Evolutionary conservation across 2,797 vertebrate species (phyloP).

Genomic region (Trachops cirrhosus): DNA sequence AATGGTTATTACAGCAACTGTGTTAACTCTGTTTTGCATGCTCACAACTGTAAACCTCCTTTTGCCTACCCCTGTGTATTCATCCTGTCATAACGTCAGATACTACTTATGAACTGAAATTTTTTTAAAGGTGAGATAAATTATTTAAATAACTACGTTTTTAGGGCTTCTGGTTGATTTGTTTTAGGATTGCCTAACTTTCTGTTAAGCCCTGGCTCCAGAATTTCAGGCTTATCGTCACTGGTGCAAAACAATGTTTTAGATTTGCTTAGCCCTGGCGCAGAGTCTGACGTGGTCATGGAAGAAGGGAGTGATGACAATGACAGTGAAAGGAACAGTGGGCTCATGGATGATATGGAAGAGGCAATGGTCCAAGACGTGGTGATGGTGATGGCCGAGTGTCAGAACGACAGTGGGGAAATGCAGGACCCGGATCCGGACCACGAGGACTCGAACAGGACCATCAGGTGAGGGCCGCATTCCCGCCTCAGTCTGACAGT

Average conservation of each 20-base stretch:
- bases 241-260: conserved; percentile 58
- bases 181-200: conserved; percentile 11
- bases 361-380: conserved; percentile 89
- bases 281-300: conserved; percentile 93
- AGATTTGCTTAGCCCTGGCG: conserved; percentile 96
- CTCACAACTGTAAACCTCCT: neutral
- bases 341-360: conserved; percentile 93
- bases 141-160: neutral
- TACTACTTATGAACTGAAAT: neutral
- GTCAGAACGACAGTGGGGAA: conserved; percentile 88
- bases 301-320: conserved; percentile 95
- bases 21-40: neutral
- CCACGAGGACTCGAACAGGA: conserved; percentile 92
- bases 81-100: neutral
- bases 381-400: conserved; percentile 85
- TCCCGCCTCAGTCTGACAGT: neutral
- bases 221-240: conserved; percentile 17
- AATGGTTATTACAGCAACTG: neutral
- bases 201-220: neutral
- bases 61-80: neutral
- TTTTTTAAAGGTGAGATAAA: neutral
- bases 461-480: conserved; percentile 89
- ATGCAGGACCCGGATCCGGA: conserved; percentile 90
- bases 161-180: neutral
- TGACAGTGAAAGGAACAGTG: conserved; percentile 89